Evolutionary conservation across 2,797 vertebrate genomes (phyloP).

Genomic region (Oryzias dopingdopingensis): DNA sequence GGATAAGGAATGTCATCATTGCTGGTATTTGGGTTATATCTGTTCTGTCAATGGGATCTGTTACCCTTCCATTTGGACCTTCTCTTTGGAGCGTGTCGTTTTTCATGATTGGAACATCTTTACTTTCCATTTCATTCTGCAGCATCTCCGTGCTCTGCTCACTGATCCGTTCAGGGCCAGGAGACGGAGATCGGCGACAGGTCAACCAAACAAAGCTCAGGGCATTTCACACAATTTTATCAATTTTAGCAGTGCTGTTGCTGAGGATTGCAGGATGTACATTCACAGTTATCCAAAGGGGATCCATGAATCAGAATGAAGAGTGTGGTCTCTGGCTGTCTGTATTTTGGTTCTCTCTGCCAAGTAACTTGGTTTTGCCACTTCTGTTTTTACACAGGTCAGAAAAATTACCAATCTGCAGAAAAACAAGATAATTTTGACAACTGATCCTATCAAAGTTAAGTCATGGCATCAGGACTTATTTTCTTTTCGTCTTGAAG

Average conservation of each 20-base stretch:
- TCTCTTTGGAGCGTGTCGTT: neutral
- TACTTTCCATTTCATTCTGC: neutral
- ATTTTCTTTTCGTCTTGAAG: no score
- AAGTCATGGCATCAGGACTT: no score
- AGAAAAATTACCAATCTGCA: conserved; percentile 3
- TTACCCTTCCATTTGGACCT: no score
- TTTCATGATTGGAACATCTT: neutral
- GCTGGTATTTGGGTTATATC: accelerated
- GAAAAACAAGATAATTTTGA: no score
- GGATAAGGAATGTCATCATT: no score
- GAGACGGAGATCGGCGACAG: neutral
- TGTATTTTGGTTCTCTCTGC: neutral
- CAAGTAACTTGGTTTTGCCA: conserved; percentile 12
- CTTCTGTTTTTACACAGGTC: conserved; percentile 22
- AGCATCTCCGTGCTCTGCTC: neutral
- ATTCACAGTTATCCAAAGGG: accelerated
- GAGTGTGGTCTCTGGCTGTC: neutral
- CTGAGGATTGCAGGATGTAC: neutral
- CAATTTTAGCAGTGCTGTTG: neutral
- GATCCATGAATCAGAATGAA: neutral
- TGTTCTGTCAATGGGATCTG: accelerated
- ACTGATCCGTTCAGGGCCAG: neutral
- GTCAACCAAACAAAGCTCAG: neutral
- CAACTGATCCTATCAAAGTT: no score
- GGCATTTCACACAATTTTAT: neutral